Evolutionary conservation across 37 sponge, comb jelly and placozoan genomes (phyloP).

Genomic region (Halisarca cf. caerulea): DNA sequence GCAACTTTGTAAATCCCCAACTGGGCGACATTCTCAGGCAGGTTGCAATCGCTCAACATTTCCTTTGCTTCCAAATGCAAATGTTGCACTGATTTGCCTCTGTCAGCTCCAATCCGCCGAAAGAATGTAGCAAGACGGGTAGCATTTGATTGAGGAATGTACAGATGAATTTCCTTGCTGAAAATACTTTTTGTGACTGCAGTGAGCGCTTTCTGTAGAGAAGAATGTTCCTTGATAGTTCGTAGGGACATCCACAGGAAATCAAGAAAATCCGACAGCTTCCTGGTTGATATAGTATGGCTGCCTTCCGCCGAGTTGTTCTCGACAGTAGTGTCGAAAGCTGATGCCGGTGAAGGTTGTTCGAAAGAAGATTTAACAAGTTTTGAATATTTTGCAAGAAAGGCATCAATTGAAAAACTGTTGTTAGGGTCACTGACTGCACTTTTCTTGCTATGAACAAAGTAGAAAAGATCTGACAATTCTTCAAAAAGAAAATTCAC

Average conservation of each 20-base stretch:
- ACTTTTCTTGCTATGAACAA: background rate
- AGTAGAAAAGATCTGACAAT: conserved; percentile 26
- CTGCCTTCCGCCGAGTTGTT: background rate
- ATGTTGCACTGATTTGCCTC: background rate
- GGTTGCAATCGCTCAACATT: background rate
- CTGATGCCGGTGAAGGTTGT: background rate
- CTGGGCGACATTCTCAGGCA: background rate
- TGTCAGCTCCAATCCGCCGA: conserved; percentile 21
- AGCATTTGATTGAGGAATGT: conserved; percentile 38
- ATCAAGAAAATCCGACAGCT: conserved; percentile 6
- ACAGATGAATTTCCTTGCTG: conserved; percentile 30
- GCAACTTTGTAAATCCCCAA: conserved; percentile 10
- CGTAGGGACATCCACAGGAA: background rate
- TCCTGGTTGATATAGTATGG: background rate
- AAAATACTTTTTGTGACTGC: background rate
- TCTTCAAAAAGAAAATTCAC: conserved; percentile 41
- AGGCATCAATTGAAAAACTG: background rate
- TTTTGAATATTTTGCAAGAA: background rate
- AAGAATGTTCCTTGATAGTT: background rate
- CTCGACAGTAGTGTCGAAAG: background rate
- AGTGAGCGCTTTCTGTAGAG: background rate
- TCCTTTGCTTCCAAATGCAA: background rate
- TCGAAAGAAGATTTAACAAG: background rate
- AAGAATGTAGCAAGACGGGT: conserved; percentile 53
- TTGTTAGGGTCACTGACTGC: background rate